Evolutionary conservation across 2,888 invertebrate genomes (phyloP).

Genomic region (Eugnorisma glareosa): DNA sequence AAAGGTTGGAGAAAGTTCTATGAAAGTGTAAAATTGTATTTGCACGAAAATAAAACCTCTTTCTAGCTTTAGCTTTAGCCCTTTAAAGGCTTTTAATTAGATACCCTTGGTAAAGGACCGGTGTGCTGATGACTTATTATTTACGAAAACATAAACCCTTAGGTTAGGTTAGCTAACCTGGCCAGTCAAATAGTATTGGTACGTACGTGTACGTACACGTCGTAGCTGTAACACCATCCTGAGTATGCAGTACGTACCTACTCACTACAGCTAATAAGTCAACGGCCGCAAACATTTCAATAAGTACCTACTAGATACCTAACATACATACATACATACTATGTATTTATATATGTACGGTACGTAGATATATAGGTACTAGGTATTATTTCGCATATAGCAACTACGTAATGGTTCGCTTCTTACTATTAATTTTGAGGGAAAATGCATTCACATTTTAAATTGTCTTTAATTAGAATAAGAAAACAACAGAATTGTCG

Average conservation of each 20-base stretch:
- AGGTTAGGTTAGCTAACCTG: no score
- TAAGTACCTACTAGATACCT: constrained; percentile 3
- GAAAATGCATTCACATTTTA: not conserved
- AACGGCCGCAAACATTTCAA: constrained; percentile 21
- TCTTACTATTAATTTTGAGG: not conserved
- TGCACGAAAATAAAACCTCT: not conserved
- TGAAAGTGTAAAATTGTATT: no score
- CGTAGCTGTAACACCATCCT: constrained; percentile 17
- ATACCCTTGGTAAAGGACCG: no score
- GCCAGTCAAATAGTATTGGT: constrained; percentile 5
- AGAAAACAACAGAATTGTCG: not conserved
- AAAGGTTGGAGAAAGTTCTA: not conserved
- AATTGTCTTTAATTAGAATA: not conserved
- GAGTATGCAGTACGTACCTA: not conserved
- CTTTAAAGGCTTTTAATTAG: no score
- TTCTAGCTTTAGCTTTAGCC: no score
- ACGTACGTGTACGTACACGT: not conserved
- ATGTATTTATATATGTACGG: not conserved
- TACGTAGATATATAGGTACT: not conserved
- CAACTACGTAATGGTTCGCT: not conserved
- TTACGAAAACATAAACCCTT: no score
- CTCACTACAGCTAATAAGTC: constrained; percentile 9
- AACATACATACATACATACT: not conserved
- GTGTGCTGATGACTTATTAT: no score
- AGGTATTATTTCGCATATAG: not conserved